Percentiles rank a stretch among this genome's conserved stretches.
These are phyloP conservation scores for Ibycter americanus DNA, from an alignment of 2,797 vertebrate genomes.

Conservation along the genomic window DNA sequence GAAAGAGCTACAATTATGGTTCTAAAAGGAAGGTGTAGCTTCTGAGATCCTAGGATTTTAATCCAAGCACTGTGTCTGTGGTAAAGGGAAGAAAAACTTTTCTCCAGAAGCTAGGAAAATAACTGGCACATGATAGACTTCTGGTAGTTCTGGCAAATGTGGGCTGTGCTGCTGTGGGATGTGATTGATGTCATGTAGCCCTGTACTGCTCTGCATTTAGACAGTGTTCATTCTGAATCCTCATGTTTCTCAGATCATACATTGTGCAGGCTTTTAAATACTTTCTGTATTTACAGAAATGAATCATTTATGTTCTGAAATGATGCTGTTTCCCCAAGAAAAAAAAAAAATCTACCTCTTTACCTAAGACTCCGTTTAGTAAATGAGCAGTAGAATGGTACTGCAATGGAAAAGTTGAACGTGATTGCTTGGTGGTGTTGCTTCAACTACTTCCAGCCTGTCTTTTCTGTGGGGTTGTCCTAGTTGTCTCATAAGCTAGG, in stretches of 20 bases:
- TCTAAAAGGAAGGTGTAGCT: background rate
- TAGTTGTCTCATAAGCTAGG: background rate
- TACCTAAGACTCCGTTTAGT: background rate
- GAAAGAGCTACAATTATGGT: background rate
- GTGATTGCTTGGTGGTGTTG: background rate
- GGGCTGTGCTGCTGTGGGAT: background rate
- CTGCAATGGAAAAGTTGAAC: background rate
- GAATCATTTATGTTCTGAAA: background rate
- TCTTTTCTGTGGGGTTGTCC: background rate
- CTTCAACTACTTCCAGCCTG: background rate
- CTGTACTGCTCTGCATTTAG: background rate
- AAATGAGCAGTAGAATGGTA: background rate
- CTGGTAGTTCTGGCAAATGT: background rate
- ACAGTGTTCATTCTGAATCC: background rate
- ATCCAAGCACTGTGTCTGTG: background rate
- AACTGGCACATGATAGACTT: background rate
- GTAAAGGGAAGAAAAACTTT: background rate
- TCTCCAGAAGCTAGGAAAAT: background rate
- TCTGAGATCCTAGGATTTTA: background rate
- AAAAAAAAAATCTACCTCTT: background rate
- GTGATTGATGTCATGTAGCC: background rate
- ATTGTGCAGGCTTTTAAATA: background rate
- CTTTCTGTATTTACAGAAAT: background rate
- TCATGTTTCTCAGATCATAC: background rate
- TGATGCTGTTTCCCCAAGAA: background rate